Evolutionary conservation across 2,113 vertebrate genomes (phyloP).

Genomic region (Nothobranchius furzeri): DNA sequence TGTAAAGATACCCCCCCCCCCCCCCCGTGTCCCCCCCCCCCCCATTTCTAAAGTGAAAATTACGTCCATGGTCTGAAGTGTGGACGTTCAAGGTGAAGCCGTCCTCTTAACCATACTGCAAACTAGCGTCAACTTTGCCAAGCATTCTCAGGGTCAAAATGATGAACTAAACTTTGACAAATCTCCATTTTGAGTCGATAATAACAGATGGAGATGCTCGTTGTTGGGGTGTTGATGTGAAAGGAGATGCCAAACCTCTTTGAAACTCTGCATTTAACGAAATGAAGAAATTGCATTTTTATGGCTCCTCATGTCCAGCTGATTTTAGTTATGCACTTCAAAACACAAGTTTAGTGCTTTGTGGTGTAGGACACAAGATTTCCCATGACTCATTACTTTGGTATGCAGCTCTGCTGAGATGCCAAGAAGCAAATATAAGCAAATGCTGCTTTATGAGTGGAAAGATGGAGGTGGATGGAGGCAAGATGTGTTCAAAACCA

Average conservation of each 20-base stretch:
- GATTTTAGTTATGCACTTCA: slow-evolving; percentile 35
- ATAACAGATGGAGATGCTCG: slow-evolving; percentile 27
- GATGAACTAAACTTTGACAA: slow-evolving; percentile 24
- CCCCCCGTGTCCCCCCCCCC: too few relatives aligned
- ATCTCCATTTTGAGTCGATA: slow-evolving; percentile 29
- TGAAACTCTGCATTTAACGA: background rate
- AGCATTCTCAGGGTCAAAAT: slow-evolving; percentile 57
- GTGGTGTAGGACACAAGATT: slow-evolving; percentile 67
- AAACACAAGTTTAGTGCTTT: slow-evolving; percentile 18
- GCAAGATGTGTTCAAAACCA: background rate
- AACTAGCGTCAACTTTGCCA: slow-evolving; percentile 56
- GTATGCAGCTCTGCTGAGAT: slow-evolving; percentile 76
- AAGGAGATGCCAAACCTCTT: slow-evolving; percentile 10
- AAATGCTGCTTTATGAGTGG: slow-evolving; percentile 73
- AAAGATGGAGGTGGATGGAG: slow-evolving; percentile 48
- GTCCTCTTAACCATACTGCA: slow-evolving; percentile 56
- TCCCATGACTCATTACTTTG: slow-evolving; percentile 82
- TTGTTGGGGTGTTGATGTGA: too few relatives aligned
- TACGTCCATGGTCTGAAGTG: slow-evolving; percentile 60
- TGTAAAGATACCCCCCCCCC: too few relatives aligned
- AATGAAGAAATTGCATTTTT: slow-evolving; percentile 27
- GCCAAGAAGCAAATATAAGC: slow-evolving; percentile 76
- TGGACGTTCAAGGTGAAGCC: slow-evolving; percentile 69
- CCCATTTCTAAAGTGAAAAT: too few relatives aligned
- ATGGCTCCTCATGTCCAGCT: slow-evolving; percentile 18